Evolutionary conservation across 2,797 vertebrate species (phyloP), one percentile per base, ranked within the genome.

Genomic region (Myoxocephalus aenaeus): DNA sequence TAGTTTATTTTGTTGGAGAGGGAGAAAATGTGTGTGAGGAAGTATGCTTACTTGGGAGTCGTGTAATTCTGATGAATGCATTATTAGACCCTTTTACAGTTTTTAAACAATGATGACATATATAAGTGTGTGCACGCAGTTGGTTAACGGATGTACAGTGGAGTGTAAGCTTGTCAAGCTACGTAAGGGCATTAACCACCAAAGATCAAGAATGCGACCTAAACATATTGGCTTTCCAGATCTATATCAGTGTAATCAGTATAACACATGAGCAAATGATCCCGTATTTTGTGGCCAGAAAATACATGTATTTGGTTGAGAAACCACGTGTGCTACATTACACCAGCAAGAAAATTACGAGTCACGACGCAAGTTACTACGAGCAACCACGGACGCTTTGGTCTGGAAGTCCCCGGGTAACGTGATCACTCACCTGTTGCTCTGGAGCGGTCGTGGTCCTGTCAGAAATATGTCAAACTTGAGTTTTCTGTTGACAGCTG

Each of bases 1-100:
- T 65, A 83, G 77, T 82, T 72, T 86, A 73, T 76, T 79, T 87
- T 58, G 59, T 44, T 79, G 27, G 51, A 51, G 82, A 65, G 56
- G 25, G 44, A 65, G 38, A 6, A 7, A 29, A 1, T 48, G 50
- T 57, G 54, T 51, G 64, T 22, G 50, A 46, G 7, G 29, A 4
- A 22, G 50, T 54, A 22, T 22, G 22, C 57, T 50, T 38, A 38
- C 61, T 48, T 36, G 2, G 65, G 10, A 20, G 25, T 38, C 20
- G 1, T 59, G n/a, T 20, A 0, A 70, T 4, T 40, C 46, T 25
- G 18, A 20, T 34, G 22, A 11, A 42, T 32, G 25, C 32, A 29
- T 46, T 13, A 8, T 17, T 1, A 38, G 15, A 18, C 54, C 22
- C 5, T 53, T 53, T 53, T 53, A 53, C 51, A 56, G 54, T 29